Evolutionary conservation across 2,113 vertebrate genomes (phyloP).

Genomic region (Indicator maculatus): DNA sequence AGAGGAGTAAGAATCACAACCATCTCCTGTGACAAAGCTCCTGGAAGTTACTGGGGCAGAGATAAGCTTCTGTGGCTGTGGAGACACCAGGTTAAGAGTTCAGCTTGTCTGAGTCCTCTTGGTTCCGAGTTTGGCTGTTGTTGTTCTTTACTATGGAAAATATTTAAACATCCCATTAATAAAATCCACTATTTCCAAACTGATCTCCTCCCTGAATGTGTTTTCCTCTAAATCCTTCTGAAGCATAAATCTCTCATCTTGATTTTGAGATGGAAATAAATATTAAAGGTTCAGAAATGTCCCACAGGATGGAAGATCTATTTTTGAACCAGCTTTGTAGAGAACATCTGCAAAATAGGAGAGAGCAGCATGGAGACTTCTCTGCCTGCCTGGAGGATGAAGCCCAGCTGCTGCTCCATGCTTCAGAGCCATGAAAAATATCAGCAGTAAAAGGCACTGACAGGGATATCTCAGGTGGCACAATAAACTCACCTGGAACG

Average conservation of each 20-base stretch:
- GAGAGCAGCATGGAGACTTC: neutral
- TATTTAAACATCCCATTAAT: neutral
- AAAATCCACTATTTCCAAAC: neutral
- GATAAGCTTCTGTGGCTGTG: neutral
- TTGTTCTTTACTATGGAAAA: neutral
- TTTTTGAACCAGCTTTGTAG: neutral
- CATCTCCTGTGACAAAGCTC: neutral
- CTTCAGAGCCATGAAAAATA: neutral
- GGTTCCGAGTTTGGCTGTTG: neutral
- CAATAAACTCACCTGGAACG: neutral
- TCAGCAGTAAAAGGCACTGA: slow-evolving; percentile 6
- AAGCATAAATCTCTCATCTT: neutral
- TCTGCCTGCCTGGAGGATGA: neutral
- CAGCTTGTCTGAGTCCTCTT: neutral
- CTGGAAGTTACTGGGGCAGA: neutral
- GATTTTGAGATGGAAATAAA: neutral
- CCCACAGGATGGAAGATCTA: neutral
- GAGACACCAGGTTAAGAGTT: neutral
- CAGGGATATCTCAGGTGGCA: neutral
- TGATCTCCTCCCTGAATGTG: neutral
- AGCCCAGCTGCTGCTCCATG: neutral
- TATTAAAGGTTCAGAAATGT: neutral
- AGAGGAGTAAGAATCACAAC: neutral
- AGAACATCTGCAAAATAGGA: neutral
- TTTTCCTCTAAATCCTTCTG: neutral